Evolutionary conservation across 2,888 invertebrate species (phyloP).

Genomic region (Antheraea yamamai): DNA sequence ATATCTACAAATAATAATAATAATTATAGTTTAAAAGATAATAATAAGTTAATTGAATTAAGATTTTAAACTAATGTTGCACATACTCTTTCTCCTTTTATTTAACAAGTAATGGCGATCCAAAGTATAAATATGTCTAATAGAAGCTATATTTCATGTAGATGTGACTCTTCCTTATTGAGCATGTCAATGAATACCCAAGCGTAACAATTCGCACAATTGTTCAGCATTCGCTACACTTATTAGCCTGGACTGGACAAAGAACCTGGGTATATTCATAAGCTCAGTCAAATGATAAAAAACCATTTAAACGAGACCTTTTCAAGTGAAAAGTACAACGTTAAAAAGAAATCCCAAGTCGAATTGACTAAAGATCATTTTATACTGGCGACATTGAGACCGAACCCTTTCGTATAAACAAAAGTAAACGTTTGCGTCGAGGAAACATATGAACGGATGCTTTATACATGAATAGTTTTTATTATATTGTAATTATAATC

Average conservation of each 20-base stretch:
- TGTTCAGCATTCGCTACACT: slow-evolving; percentile 40
- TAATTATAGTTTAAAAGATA: neutral
- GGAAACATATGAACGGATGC: slow-evolving; percentile 25
- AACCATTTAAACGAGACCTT: slow-evolving; percentile 42
- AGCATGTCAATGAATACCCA: slow-evolving; percentile 28
- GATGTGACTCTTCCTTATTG: slow-evolving; percentile 8
- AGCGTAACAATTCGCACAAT: slow-evolving; percentile 41
- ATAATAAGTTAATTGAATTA: neutral
- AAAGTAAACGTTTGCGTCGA: slow-evolving; percentile 30
- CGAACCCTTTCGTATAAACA: slow-evolving; percentile 49
- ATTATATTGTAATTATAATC: neutral
- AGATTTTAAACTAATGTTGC: neutral
- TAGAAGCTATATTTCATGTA: neutral
- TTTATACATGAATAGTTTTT: slow-evolving; percentile 15
- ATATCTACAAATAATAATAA: too few species aligned
- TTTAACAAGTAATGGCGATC: neutral
- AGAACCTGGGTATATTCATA: slow-evolving; percentile 45
- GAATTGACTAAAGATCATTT: slow-evolving; percentile 45
- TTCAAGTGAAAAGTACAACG: slow-evolving; percentile 30
- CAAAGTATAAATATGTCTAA: neutral
- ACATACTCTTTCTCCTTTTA: neutral
- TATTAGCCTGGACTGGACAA: slow-evolving; percentile 45
- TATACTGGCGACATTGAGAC: slow-evolving; percentile 39
- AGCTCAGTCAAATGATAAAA: slow-evolving; percentile 38
- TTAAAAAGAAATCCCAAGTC: slow-evolving; percentile 25